phyloP scores from a whole-genome alignment of 2,113 vertebrate genomes.

The Heterochromis multidens region DNA sequence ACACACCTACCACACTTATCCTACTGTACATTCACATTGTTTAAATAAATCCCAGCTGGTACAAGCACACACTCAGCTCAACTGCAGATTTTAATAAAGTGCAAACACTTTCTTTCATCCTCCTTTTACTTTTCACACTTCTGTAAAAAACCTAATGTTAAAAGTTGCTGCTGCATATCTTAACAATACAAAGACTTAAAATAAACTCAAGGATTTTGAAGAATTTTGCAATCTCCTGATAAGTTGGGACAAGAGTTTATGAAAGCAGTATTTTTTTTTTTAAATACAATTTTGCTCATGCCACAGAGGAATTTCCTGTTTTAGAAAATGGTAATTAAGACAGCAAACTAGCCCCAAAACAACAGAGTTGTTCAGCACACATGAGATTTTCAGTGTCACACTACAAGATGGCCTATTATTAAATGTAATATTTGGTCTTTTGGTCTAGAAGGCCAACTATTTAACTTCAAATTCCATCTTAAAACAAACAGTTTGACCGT shows the following conservation, averaged over 20 bases:
- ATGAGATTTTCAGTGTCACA: not conserved
- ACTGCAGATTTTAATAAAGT: not conserved
- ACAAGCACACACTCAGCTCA: not conserved
- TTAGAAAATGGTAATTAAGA: not conserved
- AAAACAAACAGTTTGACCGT: not conserved
- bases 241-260: not conserved
- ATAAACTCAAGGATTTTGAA: not conserved
- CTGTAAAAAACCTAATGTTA: not conserved
- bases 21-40: slow-evolving; percentile 1
- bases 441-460: not conserved
- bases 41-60: slow-evolving; percentile 12
- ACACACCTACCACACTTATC: not conserved
- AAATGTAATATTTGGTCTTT: not conserved
- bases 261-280: not conserved
- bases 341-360: not conserved
- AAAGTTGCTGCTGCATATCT: not conserved
- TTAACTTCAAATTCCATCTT: not conserved
- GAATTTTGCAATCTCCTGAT: not conserved
- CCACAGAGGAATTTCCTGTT: not conserved
- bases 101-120: slow-evolving; percentile 3
- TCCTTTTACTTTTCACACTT: not conserved
- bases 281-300: not conserved
- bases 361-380: not conserved
- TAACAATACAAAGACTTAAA: not conserved
- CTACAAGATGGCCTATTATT: not conserved